Percentiles rank a stretch among this genome's conserved stretches.
Evolutionary conservation across 2,888 invertebrate genomes (phyloP).

Genomic region (Patella ulyssiponensis): DNA sequence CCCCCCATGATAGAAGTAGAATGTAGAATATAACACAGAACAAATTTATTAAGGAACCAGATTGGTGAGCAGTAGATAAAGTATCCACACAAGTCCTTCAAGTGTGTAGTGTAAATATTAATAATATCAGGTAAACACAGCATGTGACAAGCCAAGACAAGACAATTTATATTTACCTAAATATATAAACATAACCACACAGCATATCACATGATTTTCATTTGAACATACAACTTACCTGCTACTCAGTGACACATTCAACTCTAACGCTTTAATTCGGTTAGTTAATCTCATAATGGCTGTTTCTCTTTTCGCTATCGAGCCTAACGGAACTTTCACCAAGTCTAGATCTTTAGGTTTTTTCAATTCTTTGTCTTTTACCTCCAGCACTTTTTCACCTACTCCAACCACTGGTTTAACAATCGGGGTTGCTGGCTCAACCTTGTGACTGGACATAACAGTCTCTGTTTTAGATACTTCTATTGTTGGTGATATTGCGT

Average conservation of each 20-base stretch:
- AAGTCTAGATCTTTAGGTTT: conserved; percentile 29
- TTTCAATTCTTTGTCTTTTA: not conserved
- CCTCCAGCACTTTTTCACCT: not conserved
- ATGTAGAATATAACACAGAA: too few relatives aligned
- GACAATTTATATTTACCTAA: too few relatives aligned
- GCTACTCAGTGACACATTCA: conserved; percentile 96
- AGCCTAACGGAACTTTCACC: conserved; percentile 37
- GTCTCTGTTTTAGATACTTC: not conserved
- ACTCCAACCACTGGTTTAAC: not conserved
- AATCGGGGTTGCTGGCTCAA: conserved; percentile 13
- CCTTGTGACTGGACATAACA: not conserved
- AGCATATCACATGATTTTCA: too few relatives aligned
- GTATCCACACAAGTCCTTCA: too few relatives aligned
- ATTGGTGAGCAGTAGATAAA: too few relatives aligned
- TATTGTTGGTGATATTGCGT: not conserved
- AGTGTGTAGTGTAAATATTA: too few relatives aligned
- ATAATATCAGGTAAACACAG: too few relatives aligned
- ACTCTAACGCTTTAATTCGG: conserved; percentile 93
- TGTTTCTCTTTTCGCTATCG: conserved; percentile 56
- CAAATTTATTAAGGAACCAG: too few relatives aligned
- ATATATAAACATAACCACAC: too few relatives aligned
- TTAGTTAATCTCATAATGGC: conserved; percentile 90
- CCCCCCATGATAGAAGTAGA: too few relatives aligned
- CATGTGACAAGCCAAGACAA: too few relatives aligned
- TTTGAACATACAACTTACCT: conserved; percentile 74